Conservation (phyloP, 2,797 vertebrate species). For the Muscicapa comitata region DNA sequence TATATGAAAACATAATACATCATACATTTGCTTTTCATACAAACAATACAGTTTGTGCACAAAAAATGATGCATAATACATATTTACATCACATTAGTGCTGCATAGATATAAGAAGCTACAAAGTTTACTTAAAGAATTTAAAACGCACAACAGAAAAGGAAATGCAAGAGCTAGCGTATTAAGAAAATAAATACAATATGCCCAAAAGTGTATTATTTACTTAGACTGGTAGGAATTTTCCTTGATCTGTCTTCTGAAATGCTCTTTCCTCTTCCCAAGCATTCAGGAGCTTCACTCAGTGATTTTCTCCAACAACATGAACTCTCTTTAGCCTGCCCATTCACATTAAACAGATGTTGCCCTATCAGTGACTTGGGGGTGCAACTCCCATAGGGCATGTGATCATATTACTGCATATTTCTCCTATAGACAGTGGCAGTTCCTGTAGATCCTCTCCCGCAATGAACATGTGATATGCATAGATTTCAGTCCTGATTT, state of each 20-base stretch:
- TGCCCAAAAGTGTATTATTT: background rate
- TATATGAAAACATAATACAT: constrained; percentile 39
- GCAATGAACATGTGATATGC: background rate
- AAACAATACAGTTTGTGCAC: background rate
- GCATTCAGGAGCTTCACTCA: background rate
- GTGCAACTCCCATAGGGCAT: constrained; percentile 1
- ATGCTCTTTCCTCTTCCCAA: background rate
- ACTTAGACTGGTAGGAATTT: background rate
- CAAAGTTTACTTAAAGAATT: background rate
- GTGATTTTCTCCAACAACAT: background rate
- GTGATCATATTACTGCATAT: background rate
- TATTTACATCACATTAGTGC: background rate
- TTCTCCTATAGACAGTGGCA: constrained; percentile 6
- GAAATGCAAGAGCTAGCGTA: background rate
- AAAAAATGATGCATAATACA: background rate
- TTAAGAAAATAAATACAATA: background rate
- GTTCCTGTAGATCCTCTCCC: background rate
- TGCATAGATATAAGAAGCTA: background rate
- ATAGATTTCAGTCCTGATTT: background rate
- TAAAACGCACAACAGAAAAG: background rate
- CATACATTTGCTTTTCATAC: background rate
- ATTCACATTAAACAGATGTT: constrained; percentile 40
- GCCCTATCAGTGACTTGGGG: background rate
- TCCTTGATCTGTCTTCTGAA: background rate
- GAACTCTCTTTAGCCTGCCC: background rate